Base-by-base conservation (phyloP, 2,113 vertebrate species). In the Erpornis zantholeuca region DNA sequence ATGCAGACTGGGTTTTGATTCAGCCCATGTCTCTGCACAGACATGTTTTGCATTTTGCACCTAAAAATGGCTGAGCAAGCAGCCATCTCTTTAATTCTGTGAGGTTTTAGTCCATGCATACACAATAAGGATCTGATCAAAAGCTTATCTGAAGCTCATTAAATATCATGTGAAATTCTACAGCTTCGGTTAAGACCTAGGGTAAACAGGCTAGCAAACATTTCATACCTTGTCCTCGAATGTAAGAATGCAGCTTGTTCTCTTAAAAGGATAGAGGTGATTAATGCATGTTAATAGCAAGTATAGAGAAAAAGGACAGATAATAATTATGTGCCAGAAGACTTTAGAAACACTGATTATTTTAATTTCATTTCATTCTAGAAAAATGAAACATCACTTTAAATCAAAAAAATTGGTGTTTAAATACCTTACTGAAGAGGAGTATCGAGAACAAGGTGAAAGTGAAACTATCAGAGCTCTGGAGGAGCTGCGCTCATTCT, bases 381-480 rank as follows among this genome's bases (percentile, higher is more conserved):
- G 98, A 91, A 98, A 96, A 97, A 73, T 93, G 35, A 97, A 95
- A 88, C 65, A 50, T 15, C 92, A 95, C 71, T 96, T 98, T 17
- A 38, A 90, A 31, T 54, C 91, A 7, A 90, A 86, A n/a, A 96
- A 92, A 13, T 23, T 85, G 10, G 69, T 44, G 29, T 29, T 88
- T 35, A 96, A 78, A 57, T 92, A 93, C 52, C 98, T 99, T 47
- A 98, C 98, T 5, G 98, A 98, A 77, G 98, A 99, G 1, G 98
- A 99, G 40, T 99, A 98, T 84, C 89, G 90, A 71, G 98, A 98
- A 44, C 98, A 99, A 89, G 96, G 96, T 5, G 98, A 98, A 60
- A 71, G 19, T 1, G 97, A 98, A 84, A 99, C 98, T 0, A 10
- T 38, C 42, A 82, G 92, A 4, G 98, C 98, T 10, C 94, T 99